Evolutionary conservation across 2,888 invertebrate species (phyloP), one percentile per base, ranked within the genome.

Genomic region (Pterostichus niger): DNA sequence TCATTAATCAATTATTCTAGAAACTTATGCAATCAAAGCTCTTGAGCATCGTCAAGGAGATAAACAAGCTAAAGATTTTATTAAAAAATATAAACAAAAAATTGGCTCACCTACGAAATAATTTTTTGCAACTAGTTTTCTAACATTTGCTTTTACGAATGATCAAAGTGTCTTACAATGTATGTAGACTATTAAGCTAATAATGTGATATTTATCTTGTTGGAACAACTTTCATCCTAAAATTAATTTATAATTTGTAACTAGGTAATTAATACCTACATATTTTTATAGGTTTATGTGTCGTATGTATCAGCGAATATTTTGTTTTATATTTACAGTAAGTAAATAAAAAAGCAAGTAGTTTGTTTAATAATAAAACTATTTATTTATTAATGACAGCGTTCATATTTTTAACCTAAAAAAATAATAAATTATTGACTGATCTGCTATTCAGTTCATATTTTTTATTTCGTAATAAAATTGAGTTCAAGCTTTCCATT

Each of bases 11-110:
- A 10, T 35, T 33, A 54, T 79, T 75, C 24, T 75, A 95, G 94
- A 93, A 87, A 93, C 94, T 35, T 94, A 95, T 86, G 93, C 94
- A 7, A 90, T 96, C 79, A 94, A 94, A 87, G 96, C 96, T 0
- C 89, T 98, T 85, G 96, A 96, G 88, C 93, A 94, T 80, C 92
- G 97, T 76, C 95, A 95, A 89, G 97, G 96, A 84, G 98, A 98
- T 90, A 96, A 95, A 89, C 93, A 94, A 89, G 98, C 98, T 17
- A 93, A 94, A 88, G 98, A 97, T 85, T 98, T 98, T 90, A 91
- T 97, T 52, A 96, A 96, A 89, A 96, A 94, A 89, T 92, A 95
- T 85, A 94, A 93, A 88, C 93, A 93, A 87, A 93, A 95, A 90
- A 90, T 91, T 85, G 87, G 87, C 10, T 54, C 83, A 24, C 59